Conservation (phyloP, 1,140 invertebrate genomes). For the Drosophila punjabiensis region DNA sequence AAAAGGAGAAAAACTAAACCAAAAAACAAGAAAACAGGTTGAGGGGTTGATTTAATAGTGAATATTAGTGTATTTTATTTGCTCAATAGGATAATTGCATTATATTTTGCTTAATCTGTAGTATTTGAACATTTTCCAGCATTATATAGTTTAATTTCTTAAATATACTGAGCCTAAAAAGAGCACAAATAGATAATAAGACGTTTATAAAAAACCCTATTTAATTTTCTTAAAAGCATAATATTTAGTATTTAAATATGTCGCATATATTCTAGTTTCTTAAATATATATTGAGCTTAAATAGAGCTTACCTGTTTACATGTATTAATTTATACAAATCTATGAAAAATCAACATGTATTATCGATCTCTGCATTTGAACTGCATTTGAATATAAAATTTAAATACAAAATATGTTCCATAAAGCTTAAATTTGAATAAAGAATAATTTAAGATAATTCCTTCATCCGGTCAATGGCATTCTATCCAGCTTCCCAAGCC, state of each 20-base stretch:
- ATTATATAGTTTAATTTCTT: neutral
- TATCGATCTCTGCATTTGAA: neutral
- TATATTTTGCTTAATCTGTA: neutral
- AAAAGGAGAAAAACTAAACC: neutral
- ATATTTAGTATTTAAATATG: no score
- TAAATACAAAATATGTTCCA: neutral
- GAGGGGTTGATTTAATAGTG: neutral
- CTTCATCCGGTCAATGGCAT: constrained; percentile 2
- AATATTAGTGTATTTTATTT: neutral
- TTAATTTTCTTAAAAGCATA: no score
- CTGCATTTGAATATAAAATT: neutral
- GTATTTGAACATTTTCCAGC: no score
- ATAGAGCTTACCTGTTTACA: no score
- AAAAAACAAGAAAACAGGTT: neutral
- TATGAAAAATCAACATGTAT: neutral
- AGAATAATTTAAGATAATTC: constrained; percentile 3
- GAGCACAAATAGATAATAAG: no score
- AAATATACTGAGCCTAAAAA: no score
- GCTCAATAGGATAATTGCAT: neutral
- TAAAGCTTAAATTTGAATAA: neutral
- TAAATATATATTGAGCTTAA: no score
- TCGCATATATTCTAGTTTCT: no score
- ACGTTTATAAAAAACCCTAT: no score
- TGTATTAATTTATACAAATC: neutral
- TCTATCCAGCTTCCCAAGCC: neutral